Evolutionary conservation across 1,140 invertebrate genomes (phyloP), one percentile per base, ranked within the genome.

Genomic region (Drosophila lacertosa): DNA sequence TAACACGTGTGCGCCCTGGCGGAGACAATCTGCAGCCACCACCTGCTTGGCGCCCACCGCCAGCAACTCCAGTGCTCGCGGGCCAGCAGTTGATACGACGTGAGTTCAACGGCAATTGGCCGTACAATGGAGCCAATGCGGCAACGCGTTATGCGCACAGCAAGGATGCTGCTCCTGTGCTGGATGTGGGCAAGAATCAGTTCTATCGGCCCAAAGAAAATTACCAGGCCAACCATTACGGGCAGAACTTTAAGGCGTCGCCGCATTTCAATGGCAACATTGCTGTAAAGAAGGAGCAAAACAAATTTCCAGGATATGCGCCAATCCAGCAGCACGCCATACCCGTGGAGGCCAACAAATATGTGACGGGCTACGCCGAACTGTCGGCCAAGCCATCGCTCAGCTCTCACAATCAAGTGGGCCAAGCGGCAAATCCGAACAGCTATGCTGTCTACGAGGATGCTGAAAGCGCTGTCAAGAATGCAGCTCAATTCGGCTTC

Each of bases 371-470:
- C 50, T 29, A 11, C 55, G 50, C 67, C 1, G 44, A 74, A 15
- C 35, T 65, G 1, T 47, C 71, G 7, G 11, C n/a, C 1, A 62
- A 75, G 7, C 55, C 77, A 47, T 45, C 68, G 5, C 22, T 51
- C 6, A 16, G 26, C 24, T 9, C 59, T 7, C 42, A 58, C 0
- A 20, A 44, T 15, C 65, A 64, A 42, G 35, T 75, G 3, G 65
- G 59, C 3, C 65, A 66, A n/a, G 40, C 44, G 10, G 60, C 26
- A n/a, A 42, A 44, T 24, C 57, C 29, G 0, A 63, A 50, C 11
- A 60, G 54, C 13, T 91, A 91, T 68, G 76, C 89, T 0, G 89
- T 91, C 1, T 69, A 90, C 39, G 89, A 91, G n/a, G 86, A 91
- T 0, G 44, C 70, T 0, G 89, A 91, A 1, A 65, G 45, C 13